Conservation (phyloP, 2,797 vertebrate genomes). For the Cirrhinus mrigala region DNA sequence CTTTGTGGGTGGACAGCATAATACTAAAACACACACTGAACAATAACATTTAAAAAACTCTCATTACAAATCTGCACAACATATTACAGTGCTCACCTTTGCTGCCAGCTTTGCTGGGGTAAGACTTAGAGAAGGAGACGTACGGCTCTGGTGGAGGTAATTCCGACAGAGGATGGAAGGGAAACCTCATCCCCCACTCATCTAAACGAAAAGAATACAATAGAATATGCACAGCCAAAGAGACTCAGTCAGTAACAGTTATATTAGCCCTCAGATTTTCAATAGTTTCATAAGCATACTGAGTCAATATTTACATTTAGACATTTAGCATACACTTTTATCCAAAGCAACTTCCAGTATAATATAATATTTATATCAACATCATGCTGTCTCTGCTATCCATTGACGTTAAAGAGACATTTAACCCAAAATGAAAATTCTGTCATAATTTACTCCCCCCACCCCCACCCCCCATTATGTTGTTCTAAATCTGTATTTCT, state of each 20-base stretch:
- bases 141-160: constrained; percentile 87
- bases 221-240: not conserved
- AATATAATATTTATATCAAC: not conserved
- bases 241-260: not conserved
- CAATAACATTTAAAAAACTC: not conserved
- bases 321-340: no score
- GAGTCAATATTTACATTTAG: no score
- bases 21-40: not conserved
- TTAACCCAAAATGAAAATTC: not conserved
- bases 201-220: constrained; percentile 72
- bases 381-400: not conserved
- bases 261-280: not conserved
- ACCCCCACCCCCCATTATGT: no score
- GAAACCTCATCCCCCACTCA: constrained; percentile 87
- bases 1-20: not conserved
- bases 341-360: no score
- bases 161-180: constrained; percentile 85
- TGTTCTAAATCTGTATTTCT: not conserved
- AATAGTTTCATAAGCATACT: not conserved
- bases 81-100: constrained; percentile 74
- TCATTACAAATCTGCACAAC: not conserved
- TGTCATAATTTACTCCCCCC: not conserved
- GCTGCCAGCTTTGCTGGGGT: constrained; percentile 84
- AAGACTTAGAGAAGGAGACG: constrained; percentile 79
- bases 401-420: not conserved